Base-by-base conservation (phyloP, 2,113 vertebrate genomes). In the Grallaria varia region DNA sequence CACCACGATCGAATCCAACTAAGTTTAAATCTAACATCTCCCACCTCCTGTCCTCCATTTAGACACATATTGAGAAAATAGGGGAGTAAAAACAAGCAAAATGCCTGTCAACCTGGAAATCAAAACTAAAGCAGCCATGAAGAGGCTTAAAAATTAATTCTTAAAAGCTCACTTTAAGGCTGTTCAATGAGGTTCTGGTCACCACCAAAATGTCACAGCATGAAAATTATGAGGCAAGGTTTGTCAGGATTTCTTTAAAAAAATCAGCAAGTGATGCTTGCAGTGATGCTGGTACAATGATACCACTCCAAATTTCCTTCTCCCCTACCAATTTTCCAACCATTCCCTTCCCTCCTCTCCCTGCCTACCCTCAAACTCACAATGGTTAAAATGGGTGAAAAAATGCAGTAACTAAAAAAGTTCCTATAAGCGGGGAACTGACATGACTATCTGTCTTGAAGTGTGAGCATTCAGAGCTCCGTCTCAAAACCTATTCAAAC, bases 401-500 rank as follows among this genome's bases (percentile, higher is more conserved):
- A 95, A 95, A 92, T 47, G 53, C 40, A 78, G 67, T 73, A 93
- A 82, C 68, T 86, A 55, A 92, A 84, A 78, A 90, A 83, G 50
- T 89, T 93, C 93, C 76, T 84, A 39, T 72, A 96, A 97, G 86
- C 39, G 86, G 53, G 67, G 33, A 89, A 84, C 24, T 96, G 94
- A 79, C 92, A 91, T 40, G 62, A 52, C 78, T 82, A 97, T 94
- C 82, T 91, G 71, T 92, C 93, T 97, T 94, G 31, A 83, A 87
- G 63, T n/a, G 68, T 42, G 62, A 87, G 81, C 76, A 80, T 55
- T 94, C 68, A 87, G 64, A 76, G 89, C 49, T 87, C 78, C 77
- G 75, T 87, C 95, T 95, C 91, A 84, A 95, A 96, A 95, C 67
- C 87, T 93, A 71, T 92, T 97, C 94, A 89, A 90, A 96, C 89